phyloP scores from a whole-genome alignment of 2,797 vertebrate species.

The Podargus strigoides region DNA sequence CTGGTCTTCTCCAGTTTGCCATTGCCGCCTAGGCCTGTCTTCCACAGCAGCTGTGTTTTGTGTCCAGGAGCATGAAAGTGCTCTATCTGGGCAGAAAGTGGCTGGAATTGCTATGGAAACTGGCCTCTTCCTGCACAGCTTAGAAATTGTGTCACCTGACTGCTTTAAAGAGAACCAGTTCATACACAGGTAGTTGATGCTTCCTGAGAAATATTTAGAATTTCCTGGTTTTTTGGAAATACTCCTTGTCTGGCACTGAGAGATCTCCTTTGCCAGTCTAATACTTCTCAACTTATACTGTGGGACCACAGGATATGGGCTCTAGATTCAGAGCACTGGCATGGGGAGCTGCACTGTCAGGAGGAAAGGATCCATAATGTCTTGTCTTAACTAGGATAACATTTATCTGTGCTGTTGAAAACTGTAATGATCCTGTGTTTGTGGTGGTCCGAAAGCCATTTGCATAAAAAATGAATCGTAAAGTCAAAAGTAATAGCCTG shows the following conservation, averaged over 20 bases:
- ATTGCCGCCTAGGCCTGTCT: not conserved
- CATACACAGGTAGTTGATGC: not conserved
- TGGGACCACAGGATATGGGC: not conserved
- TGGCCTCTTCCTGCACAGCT: not conserved
- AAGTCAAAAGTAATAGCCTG: conserved; percentile 17
- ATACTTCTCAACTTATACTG: not conserved
- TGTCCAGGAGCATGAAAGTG: not conserved
- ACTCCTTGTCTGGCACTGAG: not conserved
- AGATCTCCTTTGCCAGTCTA: not conserved
- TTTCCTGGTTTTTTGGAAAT: not conserved
- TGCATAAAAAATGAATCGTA: conserved; percentile 2
- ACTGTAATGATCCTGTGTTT: not conserved
- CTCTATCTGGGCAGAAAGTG: conserved; percentile 5
- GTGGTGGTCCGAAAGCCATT: not conserved
- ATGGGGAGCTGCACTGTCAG: not conserved
- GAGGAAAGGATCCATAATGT: not conserved
- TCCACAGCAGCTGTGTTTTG: not conserved
- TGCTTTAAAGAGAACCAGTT: not conserved
- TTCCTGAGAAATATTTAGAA: not conserved
- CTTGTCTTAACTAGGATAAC: not conserved
- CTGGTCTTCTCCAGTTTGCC: not conserved
- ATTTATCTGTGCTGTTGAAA: not conserved
- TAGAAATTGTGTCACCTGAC: not conserved
- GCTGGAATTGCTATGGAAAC: conserved; percentile 66
- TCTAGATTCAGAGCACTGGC: not conserved